Conservation (phyloP, 2,113 vertebrate genomes). For the Budorcas taxicolor region DNA sequence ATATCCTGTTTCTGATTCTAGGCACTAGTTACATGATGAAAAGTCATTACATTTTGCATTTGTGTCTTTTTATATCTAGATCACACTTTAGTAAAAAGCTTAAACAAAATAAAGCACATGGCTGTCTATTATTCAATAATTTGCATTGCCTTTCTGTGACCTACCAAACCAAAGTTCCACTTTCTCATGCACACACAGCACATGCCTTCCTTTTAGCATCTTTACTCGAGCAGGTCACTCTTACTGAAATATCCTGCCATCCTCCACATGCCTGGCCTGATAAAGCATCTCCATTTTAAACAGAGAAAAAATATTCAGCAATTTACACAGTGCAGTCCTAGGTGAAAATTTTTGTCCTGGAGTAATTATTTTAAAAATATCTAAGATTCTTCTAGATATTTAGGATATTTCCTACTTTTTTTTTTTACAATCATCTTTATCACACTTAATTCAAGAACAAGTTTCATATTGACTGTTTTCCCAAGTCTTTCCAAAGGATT, state of each 20-base stretch:
- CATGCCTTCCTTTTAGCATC: background rate
- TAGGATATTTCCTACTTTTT: background rate
- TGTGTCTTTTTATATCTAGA: background rate
- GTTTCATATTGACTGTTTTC: background rate
- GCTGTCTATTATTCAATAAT: background rate
- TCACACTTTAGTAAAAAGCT: background rate
- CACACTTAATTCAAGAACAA: background rate
- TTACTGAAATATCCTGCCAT: background rate
- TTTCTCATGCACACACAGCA: background rate
- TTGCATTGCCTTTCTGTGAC: background rate
- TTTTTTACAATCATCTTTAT: background rate
- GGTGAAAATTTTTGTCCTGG: background rate
- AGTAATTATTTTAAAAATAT: background rate
- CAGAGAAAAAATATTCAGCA: background rate
- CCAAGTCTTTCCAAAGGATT: background rate
- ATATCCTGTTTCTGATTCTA: background rate
- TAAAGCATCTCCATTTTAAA: background rate
- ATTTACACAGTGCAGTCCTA: background rate
- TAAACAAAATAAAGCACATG: background rate
- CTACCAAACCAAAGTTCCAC: background rate
- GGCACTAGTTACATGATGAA: background rate
- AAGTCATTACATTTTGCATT: background rate
- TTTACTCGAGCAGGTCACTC: background rate
- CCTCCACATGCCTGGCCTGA: background rate
- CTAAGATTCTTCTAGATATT: background rate